Evolutionary conservation across 2,888 invertebrate genomes (phyloP), one percentile per base, ranked within the genome.

Genomic region (Dicycla oo): DNA sequence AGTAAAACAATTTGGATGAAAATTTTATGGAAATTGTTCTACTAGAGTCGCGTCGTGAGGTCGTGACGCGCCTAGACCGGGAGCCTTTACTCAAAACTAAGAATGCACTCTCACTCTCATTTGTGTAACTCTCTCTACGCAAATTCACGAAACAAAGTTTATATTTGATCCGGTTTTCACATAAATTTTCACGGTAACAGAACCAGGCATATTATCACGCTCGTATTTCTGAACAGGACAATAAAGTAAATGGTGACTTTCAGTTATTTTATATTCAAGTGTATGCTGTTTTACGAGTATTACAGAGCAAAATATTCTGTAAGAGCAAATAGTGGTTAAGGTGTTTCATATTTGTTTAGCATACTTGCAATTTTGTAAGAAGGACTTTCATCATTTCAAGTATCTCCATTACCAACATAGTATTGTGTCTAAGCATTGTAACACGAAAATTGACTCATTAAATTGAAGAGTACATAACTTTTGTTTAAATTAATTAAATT

Each of bases 121-220:
- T 49, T 18, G 40, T 40, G 11, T 40, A 20, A 70, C 51, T 73
- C 20, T 72, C 61, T 49, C 62, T 43, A 54, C 30, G 26, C 53
- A 78, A 75, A 68, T 43, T 47, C 13, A 69, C 43, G 34, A 18
- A 73, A 63, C 60, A 23, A 43, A 80, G 53, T 77, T 83, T 74
- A 62, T 75, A 66, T 78, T 75, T 62, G 53, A 72, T 81, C 73
- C 71, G 62, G 73, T 75, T 81, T 68, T 73, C 69, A 60, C 68
- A 81, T 65, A 0, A 61, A 70, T 80, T 83, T 75, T 65, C 67
- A 53, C 51, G 45, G 43, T 78, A 80, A 65, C 66, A 61, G 70
- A 34, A 56, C 47, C 43, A 20, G 3, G 18, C 47, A 6, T 62
- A 76, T 56, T 56, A 63, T 62, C 45, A 56, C 11, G 38, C 26